phyloP scores from a whole-genome alignment of 2,113 vertebrate genomes.

The Rhinopomastus cyanomelas region DNA sequence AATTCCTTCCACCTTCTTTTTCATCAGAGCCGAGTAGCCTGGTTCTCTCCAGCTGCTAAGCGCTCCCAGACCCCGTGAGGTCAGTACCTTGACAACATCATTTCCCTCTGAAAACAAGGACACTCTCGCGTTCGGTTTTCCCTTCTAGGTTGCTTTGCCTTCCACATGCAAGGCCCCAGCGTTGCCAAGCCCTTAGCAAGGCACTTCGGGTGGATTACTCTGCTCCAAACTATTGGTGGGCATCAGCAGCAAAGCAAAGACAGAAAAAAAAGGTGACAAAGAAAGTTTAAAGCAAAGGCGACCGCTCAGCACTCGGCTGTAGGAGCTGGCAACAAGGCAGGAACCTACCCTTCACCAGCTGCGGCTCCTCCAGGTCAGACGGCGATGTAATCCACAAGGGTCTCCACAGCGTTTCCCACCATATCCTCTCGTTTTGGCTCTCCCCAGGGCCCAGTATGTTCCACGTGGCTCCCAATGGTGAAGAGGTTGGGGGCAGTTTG shows the following conservation, averaged over 20 bases:
- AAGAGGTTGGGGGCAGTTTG: background rate
- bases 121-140: background rate
- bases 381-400: constrained; percentile 6
- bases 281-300: background rate
- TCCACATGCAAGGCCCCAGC: background rate
- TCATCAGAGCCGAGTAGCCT: background rate
- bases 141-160: background rate
- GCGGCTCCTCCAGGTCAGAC: background rate
- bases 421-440: background rate
- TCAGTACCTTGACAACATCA: background rate
- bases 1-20: background rate
- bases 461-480: background rate
- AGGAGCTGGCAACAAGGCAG: background rate
- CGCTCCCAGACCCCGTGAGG: background rate
- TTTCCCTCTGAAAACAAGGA: background rate
- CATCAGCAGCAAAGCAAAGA: background rate
- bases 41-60: background rate
- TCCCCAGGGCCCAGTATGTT: background rate
- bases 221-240: background rate
- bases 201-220: background rate
- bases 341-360: constrained; percentile 32
- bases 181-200: background rate
- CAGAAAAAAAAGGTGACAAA: background rate
- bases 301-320: fast-evolving
- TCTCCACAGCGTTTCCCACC: background rate